phyloP scores from a whole-genome alignment of 2,888 invertebrate genomes.

The Acanthacorydalis orientalis region DNA sequence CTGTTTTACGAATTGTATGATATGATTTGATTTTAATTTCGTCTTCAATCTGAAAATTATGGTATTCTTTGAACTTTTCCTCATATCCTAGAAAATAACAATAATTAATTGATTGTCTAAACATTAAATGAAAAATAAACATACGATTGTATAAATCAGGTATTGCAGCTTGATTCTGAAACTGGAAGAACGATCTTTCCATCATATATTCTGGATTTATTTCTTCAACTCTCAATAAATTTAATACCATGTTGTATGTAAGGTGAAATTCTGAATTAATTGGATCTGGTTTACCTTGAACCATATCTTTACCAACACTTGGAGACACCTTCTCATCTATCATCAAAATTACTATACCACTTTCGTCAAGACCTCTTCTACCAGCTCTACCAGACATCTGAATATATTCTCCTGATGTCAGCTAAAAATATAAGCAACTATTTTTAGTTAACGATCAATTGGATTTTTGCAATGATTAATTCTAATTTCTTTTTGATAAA shows the following conservation, averaged over 20 bases:
- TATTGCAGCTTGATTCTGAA: conserved; percentile 93
- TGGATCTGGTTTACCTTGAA: conserved; percentile 87
- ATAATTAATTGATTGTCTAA: not conserved
- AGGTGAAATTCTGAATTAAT: conserved; percentile 98
- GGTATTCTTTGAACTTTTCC: conserved; percentile 45
- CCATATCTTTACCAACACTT: conserved; percentile 52
- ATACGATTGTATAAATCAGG: conserved; percentile 76
- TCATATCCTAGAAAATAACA: conserved; percentile 37
- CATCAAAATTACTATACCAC: conserved; percentile 95
- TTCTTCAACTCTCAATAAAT: conserved; percentile 93
- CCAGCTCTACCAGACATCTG: conserved; percentile 99
- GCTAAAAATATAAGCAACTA: not conserved
- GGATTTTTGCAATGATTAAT: not conserved
- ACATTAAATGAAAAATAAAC: conserved; percentile 16
- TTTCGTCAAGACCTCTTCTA: conserved; percentile 89
- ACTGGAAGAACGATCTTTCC: conserved; percentile 95
- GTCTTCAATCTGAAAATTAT: conserved; percentile 45
- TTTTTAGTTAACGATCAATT: too few relatives aligned
- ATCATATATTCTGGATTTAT: conserved; percentile 99
- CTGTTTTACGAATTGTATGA: conserved; percentile 48
- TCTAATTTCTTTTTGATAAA: not conserved
- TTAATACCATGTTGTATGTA: conserved; percentile 97
- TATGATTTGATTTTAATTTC: conserved; percentile 67
- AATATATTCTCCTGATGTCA: conserved; percentile 89
- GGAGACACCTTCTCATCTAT: conserved; percentile 91